Percentiles rank a stretch among this genome's conserved stretches.
These are phyloP conservation scores for Cyclargus thomasi DNA, from an alignment of 1,140 invertebrate species.

Conservation along the genomic window DNA sequence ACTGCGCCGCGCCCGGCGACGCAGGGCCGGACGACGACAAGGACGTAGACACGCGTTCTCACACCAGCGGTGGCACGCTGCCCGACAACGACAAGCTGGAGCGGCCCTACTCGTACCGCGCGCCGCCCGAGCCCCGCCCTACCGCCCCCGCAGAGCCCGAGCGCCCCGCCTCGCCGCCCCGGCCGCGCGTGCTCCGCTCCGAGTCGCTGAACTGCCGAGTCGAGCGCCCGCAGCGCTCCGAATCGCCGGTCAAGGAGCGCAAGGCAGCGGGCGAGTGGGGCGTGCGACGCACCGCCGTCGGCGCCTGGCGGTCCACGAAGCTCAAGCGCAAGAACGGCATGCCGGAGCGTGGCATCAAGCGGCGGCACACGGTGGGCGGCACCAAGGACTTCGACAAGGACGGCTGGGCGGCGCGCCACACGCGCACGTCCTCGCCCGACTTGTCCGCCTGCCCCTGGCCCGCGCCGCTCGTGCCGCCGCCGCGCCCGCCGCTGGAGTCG, in stretches of 20 bases:
- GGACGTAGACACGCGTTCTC: constrained; percentile 62
- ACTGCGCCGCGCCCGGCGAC: constrained; percentile 25
- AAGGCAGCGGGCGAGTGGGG: constrained; percentile 89
- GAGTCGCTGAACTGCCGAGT: constrained; percentile 72
- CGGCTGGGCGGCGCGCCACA: constrained; percentile 69
- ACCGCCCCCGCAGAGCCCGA: constrained; percentile 45
- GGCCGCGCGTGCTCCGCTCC: constrained; percentile 75
- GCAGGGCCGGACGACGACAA: constrained; percentile 46
- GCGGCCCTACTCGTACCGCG: constrained; percentile 25
- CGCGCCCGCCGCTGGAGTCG: constrained; percentile 65
- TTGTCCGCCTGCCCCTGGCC: constrained; percentile 50
- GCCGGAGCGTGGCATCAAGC: constrained; percentile 86
- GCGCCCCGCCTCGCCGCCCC: constrained; percentile 77
- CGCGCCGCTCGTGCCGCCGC: constrained; percentile 50
- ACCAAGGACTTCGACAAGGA: constrained; percentile 84
- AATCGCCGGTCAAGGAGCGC: constrained; percentile 83
- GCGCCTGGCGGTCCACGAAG: constrained; percentile 76
- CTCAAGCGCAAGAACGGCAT: constrained; percentile 84
- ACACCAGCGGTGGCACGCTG: constrained; percentile 39
- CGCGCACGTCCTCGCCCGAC: constrained; percentile 69
- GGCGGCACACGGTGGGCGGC: constrained; percentile 93
- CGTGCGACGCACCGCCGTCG: constrained; percentile 80
- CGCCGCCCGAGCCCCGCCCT: constrained; percentile 37
- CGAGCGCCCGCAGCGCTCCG: constrained; percentile 77
- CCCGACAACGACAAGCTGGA: constrained; percentile 54